A percentile compares a stretch with the other conserved stretches of the same genome.
Conservation (phyloP, 1,140 invertebrate genomes). For the Protaetia brevitarsis region DNA sequence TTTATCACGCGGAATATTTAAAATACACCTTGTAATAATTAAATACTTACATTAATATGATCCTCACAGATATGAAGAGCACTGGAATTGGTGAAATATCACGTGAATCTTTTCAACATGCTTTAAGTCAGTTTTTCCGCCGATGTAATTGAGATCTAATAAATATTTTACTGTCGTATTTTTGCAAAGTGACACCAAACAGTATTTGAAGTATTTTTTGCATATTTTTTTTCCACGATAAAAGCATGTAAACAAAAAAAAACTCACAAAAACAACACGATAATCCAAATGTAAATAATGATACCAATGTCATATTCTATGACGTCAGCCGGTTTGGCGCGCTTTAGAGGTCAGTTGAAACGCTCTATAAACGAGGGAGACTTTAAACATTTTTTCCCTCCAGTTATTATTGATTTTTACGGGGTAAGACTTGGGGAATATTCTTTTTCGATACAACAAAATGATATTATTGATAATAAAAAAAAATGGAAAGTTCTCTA, state of each 20-base stretch:
- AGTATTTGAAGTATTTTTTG: too few relatives aligned
- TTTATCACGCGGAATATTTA: neutral
- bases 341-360: neutral
- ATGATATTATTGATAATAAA: too few relatives aligned
- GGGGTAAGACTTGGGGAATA: neutral
- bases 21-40: neutral
- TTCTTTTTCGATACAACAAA: neutral
- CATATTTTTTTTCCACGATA: neutral
- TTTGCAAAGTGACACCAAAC: too few relatives aligned
- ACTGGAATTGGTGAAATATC: neutral
- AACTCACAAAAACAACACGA: neutral
- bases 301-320: neutral
- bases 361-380: neutral
- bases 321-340: neutral
- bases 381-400: neutral
- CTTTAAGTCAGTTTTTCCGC: neutral
- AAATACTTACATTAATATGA: neutral
- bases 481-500: too few relatives aligned
- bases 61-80: neutral
- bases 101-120: neutral
- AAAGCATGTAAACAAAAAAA: neutral
- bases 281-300: neutral
- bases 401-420: neutral
- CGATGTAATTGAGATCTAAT: neutral
- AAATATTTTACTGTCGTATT: neutral